Conservation (phyloP, 2,113 vertebrate species). For the Etheostoma spectabile region DNA sequence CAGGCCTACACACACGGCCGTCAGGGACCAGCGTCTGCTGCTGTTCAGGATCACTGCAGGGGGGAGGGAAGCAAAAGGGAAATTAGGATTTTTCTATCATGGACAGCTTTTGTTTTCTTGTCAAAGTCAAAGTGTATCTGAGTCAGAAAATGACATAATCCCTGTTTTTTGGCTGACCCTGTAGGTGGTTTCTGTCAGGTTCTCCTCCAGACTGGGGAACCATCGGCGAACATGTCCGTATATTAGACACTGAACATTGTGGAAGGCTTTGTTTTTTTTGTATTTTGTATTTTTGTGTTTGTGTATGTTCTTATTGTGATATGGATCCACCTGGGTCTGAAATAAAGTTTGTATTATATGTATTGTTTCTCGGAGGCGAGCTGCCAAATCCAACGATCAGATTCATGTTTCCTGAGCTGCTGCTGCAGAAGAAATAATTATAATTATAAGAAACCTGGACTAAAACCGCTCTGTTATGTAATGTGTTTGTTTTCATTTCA, state of each 20-base stretch:
- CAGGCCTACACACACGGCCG: constrained; percentile 87
- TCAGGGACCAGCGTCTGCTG: constrained; percentile 85
- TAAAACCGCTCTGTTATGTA: constrained; percentile 2
- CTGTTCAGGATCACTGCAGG: constrained; percentile 90
- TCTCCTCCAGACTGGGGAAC: too few species aligned
- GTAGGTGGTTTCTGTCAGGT: too few species aligned
- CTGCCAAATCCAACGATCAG: background rate
- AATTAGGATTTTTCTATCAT: background rate
- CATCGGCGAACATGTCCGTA: too few species aligned
- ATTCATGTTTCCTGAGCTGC: constrained; percentile 10
- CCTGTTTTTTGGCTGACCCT: too few species aligned
- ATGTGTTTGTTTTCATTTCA: background rate
- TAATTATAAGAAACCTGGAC: background rate
- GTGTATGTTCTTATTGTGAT: too few species aligned
- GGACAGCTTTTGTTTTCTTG: background rate
- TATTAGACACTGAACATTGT: too few species aligned
- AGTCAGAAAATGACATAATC: too few species aligned
- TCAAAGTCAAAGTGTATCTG: too few species aligned
- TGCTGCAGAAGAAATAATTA: background rate
- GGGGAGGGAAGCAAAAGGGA: background rate
- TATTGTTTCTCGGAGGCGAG: background rate
- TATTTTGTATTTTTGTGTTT: too few species aligned
- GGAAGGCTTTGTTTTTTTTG: too few species aligned
- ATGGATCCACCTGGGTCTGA: too few species aligned
- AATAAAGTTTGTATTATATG: too few species aligned